Evolutionary conservation across 2,113 vertebrate genomes (phyloP), one percentile per base, ranked within the genome.

Genomic region (Coturnix japonica): DNA sequence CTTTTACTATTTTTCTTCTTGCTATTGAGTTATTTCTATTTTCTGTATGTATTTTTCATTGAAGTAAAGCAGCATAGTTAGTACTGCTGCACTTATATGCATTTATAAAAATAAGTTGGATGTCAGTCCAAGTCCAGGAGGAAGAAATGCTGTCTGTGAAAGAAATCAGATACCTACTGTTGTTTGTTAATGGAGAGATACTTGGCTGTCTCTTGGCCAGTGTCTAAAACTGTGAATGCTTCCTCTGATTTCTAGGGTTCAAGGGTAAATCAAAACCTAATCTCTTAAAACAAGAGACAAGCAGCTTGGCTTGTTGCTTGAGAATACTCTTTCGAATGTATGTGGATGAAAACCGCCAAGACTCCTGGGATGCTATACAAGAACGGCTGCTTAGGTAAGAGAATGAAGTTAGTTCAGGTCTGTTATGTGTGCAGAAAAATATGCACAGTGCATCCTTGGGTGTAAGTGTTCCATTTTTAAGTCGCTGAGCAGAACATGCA

Each of bases 251-350:
- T 94, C 43, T 93, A 99, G 99, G 99, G 35, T 99, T 99, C 96
- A 99, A 99, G 96, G 99, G 99, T 66, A 99, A 99, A 91, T 99
- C 99, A n/a, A 99, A 99, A 89, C 99, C 99, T 69, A 99, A 99
- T 87, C 97, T 99, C 77, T 91, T 99, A 82, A 99, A 99, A 97
- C 99, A 99, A 98, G 99, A 99, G 97, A 99, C 99, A 81, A 99
- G 99, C 97, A 99, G 99, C 90, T 96, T 99, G 26, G 99, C 99
- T 63, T 99, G 99, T 96, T 99, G 99, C 96, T 95, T 99, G 95
- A 97, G 99, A 93, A 99, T 99, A 95, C 97, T 99, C 49, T 99
- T 99, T 91, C 97, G 98, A 83, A 99, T 99, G 99, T 99, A 99
- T 30, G 97, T 98, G 3, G 99, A 99, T 83, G 97, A 96, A 70